phyloP scores from a whole-genome alignment of 2,797 vertebrate species.

The Amblyraja radiata region DNA sequence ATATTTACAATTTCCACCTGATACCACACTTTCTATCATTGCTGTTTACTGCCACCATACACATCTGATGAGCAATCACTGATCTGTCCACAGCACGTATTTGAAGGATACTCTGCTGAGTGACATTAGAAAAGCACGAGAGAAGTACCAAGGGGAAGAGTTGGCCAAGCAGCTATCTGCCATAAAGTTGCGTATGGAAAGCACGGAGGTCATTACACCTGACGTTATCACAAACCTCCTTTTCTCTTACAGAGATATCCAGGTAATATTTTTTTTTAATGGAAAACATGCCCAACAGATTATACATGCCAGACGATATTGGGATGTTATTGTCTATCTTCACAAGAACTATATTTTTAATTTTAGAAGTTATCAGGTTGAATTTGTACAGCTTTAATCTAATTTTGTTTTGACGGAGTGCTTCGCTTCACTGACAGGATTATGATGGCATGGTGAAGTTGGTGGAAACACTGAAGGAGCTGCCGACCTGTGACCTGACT shows the following conservation, averaged over 20 bases:
- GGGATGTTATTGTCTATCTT: neutral
- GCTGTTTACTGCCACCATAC: neutral
- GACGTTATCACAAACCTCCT: slow-evolving; percentile 92
- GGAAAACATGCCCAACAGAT: neutral
- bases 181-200: slow-evolving; percentile 89
- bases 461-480: slow-evolving; percentile 85
- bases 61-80: neutral
- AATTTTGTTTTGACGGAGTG: neutral
- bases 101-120: slow-evolving; percentile 84
- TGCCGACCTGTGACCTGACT: slow-evolving; percentile 84
- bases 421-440: slow-evolving; percentile 60
- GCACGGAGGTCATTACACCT: slow-evolving; percentile 82
- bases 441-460: slow-evolving; percentile 94
- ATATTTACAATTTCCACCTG: too few species aligned
- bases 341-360: neutral
- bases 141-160: slow-evolving; percentile 88
- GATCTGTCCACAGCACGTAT: slow-evolving; percentile 61
- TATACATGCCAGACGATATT: neutral
- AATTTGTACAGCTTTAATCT: neutral
- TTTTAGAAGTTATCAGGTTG: neutral
- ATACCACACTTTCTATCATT: slow-evolving; percentile 22
- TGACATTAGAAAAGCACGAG: slow-evolving; percentile 85
- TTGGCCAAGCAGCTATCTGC: slow-evolving; percentile 80
- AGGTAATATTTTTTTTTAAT: slow-evolving; percentile 60
- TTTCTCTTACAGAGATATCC: slow-evolving; percentile 92